Evolutionary conservation across 2,113 vertebrate species (phyloP).

Genomic region (Dipodomys ordii): DNA sequence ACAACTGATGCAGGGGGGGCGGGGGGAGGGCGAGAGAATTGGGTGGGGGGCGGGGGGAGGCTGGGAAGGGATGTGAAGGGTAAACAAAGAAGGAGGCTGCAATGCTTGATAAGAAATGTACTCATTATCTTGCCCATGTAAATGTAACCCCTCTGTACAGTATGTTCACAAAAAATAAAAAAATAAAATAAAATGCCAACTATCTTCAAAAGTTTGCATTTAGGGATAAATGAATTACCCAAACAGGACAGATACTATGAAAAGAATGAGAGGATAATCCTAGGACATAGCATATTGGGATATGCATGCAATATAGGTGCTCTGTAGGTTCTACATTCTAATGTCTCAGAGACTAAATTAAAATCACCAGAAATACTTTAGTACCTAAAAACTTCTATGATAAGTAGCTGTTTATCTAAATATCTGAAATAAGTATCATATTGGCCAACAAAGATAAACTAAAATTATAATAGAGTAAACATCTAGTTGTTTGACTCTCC

Average conservation of each 20-base stretch:
- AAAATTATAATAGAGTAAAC: not conserved
- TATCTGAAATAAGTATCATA: not conserved
- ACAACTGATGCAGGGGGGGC: too few relatives aligned
- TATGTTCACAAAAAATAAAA: too few relatives aligned
- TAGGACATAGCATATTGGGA: not conserved
- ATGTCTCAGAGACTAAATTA: not conserved
- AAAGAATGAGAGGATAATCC: not conserved
- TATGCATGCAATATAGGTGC: not conserved
- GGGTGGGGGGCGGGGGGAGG: too few relatives aligned
- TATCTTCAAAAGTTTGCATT: not conserved
- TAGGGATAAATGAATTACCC: not conserved
- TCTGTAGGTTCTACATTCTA: not conserved
- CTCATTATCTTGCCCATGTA: too few relatives aligned
- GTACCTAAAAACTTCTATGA: not conserved
- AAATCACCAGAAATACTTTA: not conserved
- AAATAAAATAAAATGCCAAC: not conserved
- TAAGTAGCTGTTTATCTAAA: not conserved
- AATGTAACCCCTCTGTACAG: too few relatives aligned
- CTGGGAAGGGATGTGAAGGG: too few relatives aligned
- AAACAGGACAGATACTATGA: not conserved
- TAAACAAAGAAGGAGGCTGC: too few relatives aligned
- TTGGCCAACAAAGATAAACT: not conserved
- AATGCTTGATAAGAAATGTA: too few relatives aligned
- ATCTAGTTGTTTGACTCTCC: not conserved
- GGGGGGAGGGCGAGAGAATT: too few relatives aligned